Evolutionary conservation across 2,113 vertebrate genomes (phyloP).

Genomic region (Geococcyx californianus): DNA sequence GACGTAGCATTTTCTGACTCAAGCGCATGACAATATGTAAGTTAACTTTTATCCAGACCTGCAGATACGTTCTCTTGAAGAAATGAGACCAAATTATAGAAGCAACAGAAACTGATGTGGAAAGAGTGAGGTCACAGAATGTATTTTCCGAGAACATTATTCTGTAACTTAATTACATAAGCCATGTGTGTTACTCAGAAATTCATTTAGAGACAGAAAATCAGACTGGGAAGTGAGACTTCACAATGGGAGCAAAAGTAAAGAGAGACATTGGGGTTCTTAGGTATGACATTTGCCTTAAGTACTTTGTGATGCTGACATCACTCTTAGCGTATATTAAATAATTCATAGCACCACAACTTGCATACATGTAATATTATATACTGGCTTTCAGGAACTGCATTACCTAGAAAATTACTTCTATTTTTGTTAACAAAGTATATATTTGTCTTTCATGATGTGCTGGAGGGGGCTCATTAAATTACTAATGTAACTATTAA

Average conservation of each 20-base stretch:
- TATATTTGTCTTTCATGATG: background rate
- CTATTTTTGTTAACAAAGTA: slow-evolving; percentile 30
- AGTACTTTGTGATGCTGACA: background rate
- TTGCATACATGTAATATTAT: background rate
- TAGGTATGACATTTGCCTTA: background rate
- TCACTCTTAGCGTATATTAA: background rate
- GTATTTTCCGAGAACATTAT: background rate
- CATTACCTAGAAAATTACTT: background rate
- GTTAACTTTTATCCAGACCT: background rate
- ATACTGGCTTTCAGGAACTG: slow-evolving; percentile 26
- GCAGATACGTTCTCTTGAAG: background rate
- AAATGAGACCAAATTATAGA: background rate
- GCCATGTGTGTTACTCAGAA: background rate
- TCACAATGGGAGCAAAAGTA: background rate
- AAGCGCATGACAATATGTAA: background rate
- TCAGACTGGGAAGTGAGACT: background rate
- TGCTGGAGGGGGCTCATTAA: slow-evolving; percentile 5
- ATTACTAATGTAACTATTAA: slow-evolving; percentile 61
- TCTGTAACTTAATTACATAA: background rate
- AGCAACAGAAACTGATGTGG: background rate
- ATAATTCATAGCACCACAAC: background rate
- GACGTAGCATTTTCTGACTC: background rate
- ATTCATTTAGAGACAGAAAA: background rate
- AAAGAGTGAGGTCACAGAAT: background rate
- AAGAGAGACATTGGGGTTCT: background rate